phyloP scores from a whole-genome alignment of 2,888 invertebrate species.

The Lumbricus terrestris region DNA sequence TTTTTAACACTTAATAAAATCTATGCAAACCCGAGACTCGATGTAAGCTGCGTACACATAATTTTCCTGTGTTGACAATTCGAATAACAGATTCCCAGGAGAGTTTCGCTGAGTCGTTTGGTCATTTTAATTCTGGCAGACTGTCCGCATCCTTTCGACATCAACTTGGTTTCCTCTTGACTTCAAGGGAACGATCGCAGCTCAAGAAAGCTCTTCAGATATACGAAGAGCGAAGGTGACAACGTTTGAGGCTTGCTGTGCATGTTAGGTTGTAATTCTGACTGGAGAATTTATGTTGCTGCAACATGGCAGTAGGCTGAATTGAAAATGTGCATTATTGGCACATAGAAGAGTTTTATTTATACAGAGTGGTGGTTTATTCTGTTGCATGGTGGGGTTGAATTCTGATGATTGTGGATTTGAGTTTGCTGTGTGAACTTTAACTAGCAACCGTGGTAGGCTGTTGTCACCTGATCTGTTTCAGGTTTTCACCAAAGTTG shows the following conservation, averaged over 20 bases:
- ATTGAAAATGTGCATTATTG: not conserved
- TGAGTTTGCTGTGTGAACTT: too few relatives aligned
- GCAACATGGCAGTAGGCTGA: not conserved
- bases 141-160: slow-evolving; percentile 37
- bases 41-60: not conserved
- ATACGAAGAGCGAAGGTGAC: slow-evolving; percentile 51
- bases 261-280: not conserved
- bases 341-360: not conserved
- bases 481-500: too few relatives aligned
- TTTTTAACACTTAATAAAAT: not conserved
- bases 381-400: not conserved
- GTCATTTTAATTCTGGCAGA: not conserved
- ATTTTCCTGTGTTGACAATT: not conserved
- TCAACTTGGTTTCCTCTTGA: slow-evolving; percentile 52
- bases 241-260: not conserved
- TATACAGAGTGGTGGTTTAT: not conserved
- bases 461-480: too few relatives aligned
- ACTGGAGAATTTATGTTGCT: not conserved
- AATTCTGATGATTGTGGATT: too few relatives aligned
- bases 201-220: slow-evolving; percentile 51
- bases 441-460: too few relatives aligned
- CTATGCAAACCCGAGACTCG: not conserved
- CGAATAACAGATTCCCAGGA: not conserved
- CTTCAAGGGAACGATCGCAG: slow-evolving; percentile 49
- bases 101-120: not conserved